Base-by-base conservation (phyloP, 92 coral and sea anemone genomes). In the Siderastrea siderea region DNA sequence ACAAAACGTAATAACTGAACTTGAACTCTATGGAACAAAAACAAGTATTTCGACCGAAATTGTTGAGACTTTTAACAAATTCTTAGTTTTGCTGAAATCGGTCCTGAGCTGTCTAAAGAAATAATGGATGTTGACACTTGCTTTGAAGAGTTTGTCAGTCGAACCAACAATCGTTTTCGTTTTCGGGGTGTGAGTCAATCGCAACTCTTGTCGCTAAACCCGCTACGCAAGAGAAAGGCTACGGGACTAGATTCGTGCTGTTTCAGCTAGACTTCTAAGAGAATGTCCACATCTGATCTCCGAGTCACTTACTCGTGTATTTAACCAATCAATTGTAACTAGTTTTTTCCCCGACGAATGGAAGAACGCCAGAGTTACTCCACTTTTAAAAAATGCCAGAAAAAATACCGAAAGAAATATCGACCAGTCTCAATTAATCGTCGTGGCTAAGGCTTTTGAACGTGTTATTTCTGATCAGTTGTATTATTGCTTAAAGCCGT, bases 271-370 rank as follows among this genome's bases (percentile, higher is more conserved):
- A 71, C 93, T 85, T 74, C 78, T 85, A n/a, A 77, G 84, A 38
- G 90, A 89, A 62, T 92, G 91, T 74, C 81, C 95, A 1, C 92
- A 88, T 66, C 43, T 88, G 49, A 92, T 92, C 26, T 44, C 87
- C 47, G 75, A 52, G 51, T 71, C 88, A 45, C 81, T 92, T 44
- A 26, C 61, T 57, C 66, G 2, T 3, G 71, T 88, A 75, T 90
- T 91, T 51, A 91, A 91, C 65, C 85, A 63, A 44, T 87, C 91
- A 3, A 82, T 26, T 87, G 73, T 3, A 5, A 80, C 86, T 49
- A 83, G 89, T 60, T 83, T 91, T 46, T 76, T 89, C 54, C 93
- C 89, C 46, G 89, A 89, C 45, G 89, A 89, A 79, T 89, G n/a
- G n/a, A n/a, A n/a, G n/a, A n/a, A n/a, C n/a, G n/a, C n/a, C n/a